Evolutionary conservation across 2,113 vertebrate species (phyloP), one percentile per base, ranked within the genome.

Genomic region (Tachysurus vachellii): DNA sequence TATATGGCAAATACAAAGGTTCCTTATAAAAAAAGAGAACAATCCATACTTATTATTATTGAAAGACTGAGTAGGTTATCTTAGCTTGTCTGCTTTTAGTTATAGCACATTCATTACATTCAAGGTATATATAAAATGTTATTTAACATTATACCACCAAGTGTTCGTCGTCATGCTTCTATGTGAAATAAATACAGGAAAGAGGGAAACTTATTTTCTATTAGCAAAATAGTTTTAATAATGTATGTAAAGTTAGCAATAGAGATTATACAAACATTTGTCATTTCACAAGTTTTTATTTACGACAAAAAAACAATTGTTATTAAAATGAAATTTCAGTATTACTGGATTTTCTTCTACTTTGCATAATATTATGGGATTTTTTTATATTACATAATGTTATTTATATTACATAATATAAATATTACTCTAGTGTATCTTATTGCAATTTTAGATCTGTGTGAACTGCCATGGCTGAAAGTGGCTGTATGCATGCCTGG

Each of bases 401-500:
- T n/a, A n/a, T n/a, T n/a, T n/a, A n/a, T n/a, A n/a, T n/a, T n/a
- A n/a, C n/a, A n/a, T n/a, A n/a, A n/a, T n/a, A n/a, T 66, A 84
- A 42, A 66, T 42, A 44, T 83, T 50, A 73, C 75, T 62, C 19
- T 61, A 80, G 81, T 50, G 13, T 36, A 1, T 42, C 31, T 81
- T 61, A 56, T 71, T 83, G 59, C 61, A 80, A 36, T 80, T 71
- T 73, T 54, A 61, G 14, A 56, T 81, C 21, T 53, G 64, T 73
- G 53, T n/a, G 26, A 47, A 47, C 23, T 31, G 66, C 61, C 47
- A 56, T 36, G 68, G 62, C 54, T 85, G 42, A 81, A 62, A 75
- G 70, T 81, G 47, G 50, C 77, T 77, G 36, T 4, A 70, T 87
- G 82, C 70, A 83, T 47, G 80, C 79, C 83, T 6, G 13, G 57